Conservation (phyloP, 2,113 vertebrate species). For the Tiliqua scincoides region DNA sequence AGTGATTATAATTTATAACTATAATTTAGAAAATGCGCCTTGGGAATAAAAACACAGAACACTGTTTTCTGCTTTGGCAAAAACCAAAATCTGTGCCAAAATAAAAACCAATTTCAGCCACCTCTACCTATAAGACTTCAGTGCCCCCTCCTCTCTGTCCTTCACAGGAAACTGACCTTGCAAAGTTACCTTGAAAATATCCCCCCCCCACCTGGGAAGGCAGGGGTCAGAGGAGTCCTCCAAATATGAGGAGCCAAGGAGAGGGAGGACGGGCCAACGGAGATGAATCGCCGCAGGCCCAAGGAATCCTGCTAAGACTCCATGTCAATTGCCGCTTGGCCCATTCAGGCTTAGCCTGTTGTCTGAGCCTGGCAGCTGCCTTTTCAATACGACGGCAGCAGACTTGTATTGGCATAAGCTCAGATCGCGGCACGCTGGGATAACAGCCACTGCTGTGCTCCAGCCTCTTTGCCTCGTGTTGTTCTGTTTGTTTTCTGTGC, state of each 20-base stretch:
- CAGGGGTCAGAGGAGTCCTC: not conserved
- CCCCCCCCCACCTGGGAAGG: too few species aligned
- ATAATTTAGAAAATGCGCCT: too few species aligned
- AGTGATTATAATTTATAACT: too few species aligned
- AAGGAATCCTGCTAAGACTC: not conserved
- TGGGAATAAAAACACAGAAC: too few species aligned
- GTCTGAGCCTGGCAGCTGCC: conserved; percentile 18
- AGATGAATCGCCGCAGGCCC: too few species aligned
- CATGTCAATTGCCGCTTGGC: not conserved
- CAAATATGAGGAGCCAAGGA: not conserved
- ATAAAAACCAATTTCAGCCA: too few species aligned
- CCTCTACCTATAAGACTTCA: not conserved
- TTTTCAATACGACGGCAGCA: conserved; percentile 24
- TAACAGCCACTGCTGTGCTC: conserved; percentile 21
- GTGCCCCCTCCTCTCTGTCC: not conserved
- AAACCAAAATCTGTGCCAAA: too few species aligned
- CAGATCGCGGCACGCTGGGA: conserved; percentile 15
- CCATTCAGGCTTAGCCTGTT: not conserved
- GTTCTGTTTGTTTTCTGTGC: not conserved
- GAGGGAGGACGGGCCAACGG: too few species aligned
- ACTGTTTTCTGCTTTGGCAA: too few species aligned
- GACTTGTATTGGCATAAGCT: conserved; percentile 26
- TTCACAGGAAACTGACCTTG: not conserved
- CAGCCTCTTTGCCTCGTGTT: conserved; percentile 33
- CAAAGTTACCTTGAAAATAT: too few species aligned